Evolutionary conservation across 2,797 vertebrate genomes (phyloP).

Genomic region (Caiman crocodilus): DNA sequence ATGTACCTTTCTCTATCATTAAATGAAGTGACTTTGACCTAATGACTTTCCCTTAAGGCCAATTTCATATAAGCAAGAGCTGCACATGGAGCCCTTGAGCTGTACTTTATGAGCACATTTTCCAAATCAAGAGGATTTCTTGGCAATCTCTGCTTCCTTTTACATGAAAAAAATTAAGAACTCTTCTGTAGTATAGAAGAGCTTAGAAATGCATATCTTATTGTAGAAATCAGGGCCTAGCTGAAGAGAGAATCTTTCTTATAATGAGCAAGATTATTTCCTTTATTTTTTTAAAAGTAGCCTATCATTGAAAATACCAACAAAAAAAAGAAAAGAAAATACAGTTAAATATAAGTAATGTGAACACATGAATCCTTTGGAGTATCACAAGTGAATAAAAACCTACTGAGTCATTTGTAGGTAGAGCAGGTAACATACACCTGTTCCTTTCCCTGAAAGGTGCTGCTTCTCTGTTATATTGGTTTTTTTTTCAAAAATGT

Average conservation of each 20-base stretch:
- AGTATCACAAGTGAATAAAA: constrained; percentile 38
- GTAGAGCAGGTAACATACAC: constrained; percentile 31
- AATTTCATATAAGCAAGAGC: neutral
- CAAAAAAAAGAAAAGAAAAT: neutral
- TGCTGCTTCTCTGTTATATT: neutral
- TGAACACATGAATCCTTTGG: constrained; percentile 53
- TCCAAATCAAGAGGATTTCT: neutral
- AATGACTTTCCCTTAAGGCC: neutral
- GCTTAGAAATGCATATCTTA: neutral
- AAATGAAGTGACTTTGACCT: neutral
- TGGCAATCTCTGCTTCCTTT: neutral
- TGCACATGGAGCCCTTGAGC: neutral
- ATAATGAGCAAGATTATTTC: constrained; percentile 36
- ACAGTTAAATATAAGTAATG: constrained; percentile 57
- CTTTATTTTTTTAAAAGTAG: constrained; percentile 66
- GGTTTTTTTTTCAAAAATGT: fast-evolving
- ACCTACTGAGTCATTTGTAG: constrained; percentile 58
- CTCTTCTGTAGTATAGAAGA: constrained; percentile 24
- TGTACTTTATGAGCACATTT: neutral
- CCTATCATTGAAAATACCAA: constrained; percentile 61
- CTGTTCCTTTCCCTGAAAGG: constrained; percentile 40
- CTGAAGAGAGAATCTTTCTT: constrained; percentile 23
- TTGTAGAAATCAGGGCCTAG: neutral
- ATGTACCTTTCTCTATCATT: neutral
- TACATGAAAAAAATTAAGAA: no score